Evolutionary conservation across 2,797 vertebrate species (phyloP).

Genomic region (Rhinophrynus dorsalis): DNA sequence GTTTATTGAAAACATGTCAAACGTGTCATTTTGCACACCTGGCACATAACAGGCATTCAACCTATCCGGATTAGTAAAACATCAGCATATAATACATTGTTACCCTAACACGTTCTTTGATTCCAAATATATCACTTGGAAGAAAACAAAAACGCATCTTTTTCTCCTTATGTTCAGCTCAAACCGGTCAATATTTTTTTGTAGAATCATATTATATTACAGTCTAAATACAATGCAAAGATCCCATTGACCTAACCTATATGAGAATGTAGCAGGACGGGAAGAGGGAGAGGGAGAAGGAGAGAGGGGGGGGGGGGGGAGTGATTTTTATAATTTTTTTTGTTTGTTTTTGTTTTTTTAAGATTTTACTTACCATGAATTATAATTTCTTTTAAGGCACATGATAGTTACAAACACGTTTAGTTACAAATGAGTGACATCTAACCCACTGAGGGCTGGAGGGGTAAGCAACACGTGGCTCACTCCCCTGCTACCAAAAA

Average conservation of each 20-base stretch:
- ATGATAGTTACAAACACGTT: conserved; percentile 95
- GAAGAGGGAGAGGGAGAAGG: conserved; percentile 56
- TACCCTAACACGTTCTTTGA: conserved; percentile 79
- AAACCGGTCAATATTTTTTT: conserved; percentile 65
- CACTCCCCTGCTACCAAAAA: too few species aligned
- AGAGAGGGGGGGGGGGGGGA: too few species aligned
- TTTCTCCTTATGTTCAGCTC: conserved; percentile 20
- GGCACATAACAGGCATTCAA: conserved; percentile 89
- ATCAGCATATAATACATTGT: conserved; percentile 86
- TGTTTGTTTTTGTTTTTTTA: conserved; percentile 25
- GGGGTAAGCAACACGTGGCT: too few species aligned
- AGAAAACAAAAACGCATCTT: background rate
- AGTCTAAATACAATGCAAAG: conserved; percentile 89
- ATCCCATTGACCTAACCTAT: conserved; percentile 84
- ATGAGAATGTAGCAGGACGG: conserved; percentile 65
- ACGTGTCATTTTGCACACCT: conserved; percentile 91
- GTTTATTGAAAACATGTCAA: conserved; percentile 99
- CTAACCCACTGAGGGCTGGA: too few species aligned
- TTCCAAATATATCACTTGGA: conserved; percentile 21
- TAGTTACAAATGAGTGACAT: too few species aligned
- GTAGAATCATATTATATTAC: conserved; percentile 83
- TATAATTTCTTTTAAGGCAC: conserved; percentile 88
- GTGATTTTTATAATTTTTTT: too few species aligned
- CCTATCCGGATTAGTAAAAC: conserved; percentile 93
- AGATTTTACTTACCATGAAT: conserved; percentile 88